Evolutionary conservation across 2,113 vertebrate genomes (phyloP), one percentile per base, ranked within the genome.

Genomic region (Cyphomyrus plagiostoma): DNA sequence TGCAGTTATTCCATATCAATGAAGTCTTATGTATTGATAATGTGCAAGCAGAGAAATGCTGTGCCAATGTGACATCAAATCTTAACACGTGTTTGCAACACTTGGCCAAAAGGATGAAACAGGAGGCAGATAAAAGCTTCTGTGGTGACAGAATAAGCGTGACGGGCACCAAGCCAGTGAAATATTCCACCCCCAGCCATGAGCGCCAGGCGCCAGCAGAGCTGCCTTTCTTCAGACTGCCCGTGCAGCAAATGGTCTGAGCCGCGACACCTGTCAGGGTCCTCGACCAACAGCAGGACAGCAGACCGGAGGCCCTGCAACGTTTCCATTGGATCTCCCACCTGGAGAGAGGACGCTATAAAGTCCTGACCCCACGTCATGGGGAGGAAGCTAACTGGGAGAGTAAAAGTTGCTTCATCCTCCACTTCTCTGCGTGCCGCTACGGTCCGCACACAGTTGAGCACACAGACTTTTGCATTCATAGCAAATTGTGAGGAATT

Each of bases 31-130:
- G 77, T 70, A 88, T 90, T 35, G 89, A 90, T 52, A 88, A 91
- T 77, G 88, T 39, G 35, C 70, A n/a, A 89, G 90, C 66, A 48
- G n/a, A 66, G 86, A 88, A 66, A 89, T 6, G 26, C 48, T n/a
- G 17, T 93, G 93, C 93, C 93, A 94, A 93, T 91, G 92, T 91
- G 93, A 95, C 94, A 94, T 94, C 93, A 91, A 93, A 91, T 93
- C 94, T 93, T 92, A 93, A 93, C 93, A 89, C 56, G 26, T 90
- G 91, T 92, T 94, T 93, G 94, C 93, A 95, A 92, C 92, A 93
- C 91, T 94, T 90, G 92, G 91, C 90, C 92, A 91, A 92, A 50
- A 50, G 83, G 83, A 45, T 23, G 56, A 86, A 86, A 86, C n/a
- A 26, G 87, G 90, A 89, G 91, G 80, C 89, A 89, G 88, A 90